Evolutionary conservation across 2,888 invertebrate species (phyloP).

Genomic region (Cantharis flavilabris): DNA sequence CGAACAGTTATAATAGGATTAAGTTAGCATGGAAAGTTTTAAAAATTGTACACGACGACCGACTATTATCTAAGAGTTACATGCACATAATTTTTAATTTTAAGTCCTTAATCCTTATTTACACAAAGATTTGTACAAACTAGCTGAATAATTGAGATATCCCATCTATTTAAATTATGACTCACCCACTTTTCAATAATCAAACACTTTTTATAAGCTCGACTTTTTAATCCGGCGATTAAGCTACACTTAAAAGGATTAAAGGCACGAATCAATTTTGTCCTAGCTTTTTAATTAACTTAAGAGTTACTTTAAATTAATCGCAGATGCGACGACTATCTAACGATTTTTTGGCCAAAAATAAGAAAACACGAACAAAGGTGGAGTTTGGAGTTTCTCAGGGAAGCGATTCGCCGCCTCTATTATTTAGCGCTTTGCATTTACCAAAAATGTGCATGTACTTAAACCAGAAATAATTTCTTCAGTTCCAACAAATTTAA

Average conservation of each 20-base stretch:
- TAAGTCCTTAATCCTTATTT: conserved; percentile 20
- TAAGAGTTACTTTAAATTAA: neutral
- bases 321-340: neutral
- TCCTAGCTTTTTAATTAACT: neutral
- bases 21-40: conserved; percentile 6
- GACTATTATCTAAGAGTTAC: conserved; percentile 16
- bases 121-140: conserved; percentile 1
- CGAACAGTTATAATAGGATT: conserved; percentile 21
- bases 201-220: neutral
- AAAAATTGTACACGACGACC: conserved; percentile 9
- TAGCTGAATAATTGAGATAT: neutral
- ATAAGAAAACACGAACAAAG: neutral
- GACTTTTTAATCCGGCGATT: neutral
- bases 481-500: neutral
- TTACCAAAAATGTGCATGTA: neutral
- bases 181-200: neutral
- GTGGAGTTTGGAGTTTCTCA: neutral
- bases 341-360: neutral
- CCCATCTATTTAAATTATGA: neutral
- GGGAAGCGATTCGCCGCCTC: neutral
- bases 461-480: neutral
- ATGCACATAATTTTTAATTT: conserved; percentile 22
- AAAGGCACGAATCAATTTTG: neutral
- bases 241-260: neutral
- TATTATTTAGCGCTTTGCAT: neutral